A percentile compares a stretch with the other conserved stretches of the same genome.
Conservation (phyloP, 2,888 invertebrate genomes). For the Scaptodrosophila latifasciaeformis region DNA sequence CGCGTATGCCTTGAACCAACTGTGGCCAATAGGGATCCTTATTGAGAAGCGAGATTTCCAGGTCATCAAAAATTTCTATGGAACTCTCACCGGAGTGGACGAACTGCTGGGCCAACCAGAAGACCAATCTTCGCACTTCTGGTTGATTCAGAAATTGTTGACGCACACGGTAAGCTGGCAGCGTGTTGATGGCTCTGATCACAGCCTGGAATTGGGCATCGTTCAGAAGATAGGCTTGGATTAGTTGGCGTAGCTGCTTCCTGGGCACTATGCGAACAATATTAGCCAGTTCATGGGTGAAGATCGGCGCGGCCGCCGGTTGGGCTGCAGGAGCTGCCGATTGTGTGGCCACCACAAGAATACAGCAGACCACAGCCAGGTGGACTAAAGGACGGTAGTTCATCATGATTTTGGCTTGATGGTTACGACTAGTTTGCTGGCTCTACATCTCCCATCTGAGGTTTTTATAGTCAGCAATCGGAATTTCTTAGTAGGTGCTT, state of each 20-base stretch:
- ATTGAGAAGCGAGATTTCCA: constrained; percentile 59
- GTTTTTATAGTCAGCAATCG: too few relatives aligned
- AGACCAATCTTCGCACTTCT: constrained; percentile 54
- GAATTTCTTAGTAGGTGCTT: too few relatives aligned
- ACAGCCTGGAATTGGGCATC: constrained; percentile 67
- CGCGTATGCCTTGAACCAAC: constrained; percentile 57
- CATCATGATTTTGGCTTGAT: constrained; percentile 31
- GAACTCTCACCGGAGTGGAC: constrained; percentile 42
- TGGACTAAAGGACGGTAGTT: constrained; percentile 16
- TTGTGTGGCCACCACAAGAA: constrained; percentile 9
- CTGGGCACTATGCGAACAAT: constrained; percentile 49
- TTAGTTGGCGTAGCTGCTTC: constrained; percentile 43
- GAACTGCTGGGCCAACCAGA: constrained; percentile 60
- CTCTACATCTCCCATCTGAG: too few relatives aligned
- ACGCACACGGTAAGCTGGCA: constrained; percentile 42
- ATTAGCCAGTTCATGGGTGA: constrained; percentile 44
- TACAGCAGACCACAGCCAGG: constrained; percentile 32
- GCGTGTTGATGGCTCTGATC: constrained; percentile 59
- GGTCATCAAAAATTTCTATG: constrained; percentile 51
- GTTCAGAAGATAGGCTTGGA: constrained; percentile 60
- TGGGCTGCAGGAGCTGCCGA: neutral
- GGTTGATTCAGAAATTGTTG: constrained; percentile 61
- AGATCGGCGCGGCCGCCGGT: constrained; percentile 14
- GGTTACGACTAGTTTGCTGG: constrained; percentile 3
- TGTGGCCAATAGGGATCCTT: constrained; percentile 53